Conservation (phyloP, 2,113 vertebrate species). For the Cyphomyrus plagiostoma region DNA sequence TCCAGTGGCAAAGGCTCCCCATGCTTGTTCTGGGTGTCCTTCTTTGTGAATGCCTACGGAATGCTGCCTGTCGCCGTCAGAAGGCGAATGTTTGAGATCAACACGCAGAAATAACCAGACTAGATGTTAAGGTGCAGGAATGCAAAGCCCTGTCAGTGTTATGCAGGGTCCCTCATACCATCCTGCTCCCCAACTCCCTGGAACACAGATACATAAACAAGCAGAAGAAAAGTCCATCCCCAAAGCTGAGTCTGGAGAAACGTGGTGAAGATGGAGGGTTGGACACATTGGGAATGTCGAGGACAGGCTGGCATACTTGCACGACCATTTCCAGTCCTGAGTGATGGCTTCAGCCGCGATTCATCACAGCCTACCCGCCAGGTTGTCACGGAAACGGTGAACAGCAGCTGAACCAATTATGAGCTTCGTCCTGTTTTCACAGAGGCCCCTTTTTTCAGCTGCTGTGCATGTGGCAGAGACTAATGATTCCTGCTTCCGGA, state of each 20-base stretch:
- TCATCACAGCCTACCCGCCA: neutral
- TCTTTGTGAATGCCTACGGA: neutral
- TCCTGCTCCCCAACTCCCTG: neutral
- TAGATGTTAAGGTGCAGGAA: neutral
- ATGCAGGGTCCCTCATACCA: neutral
- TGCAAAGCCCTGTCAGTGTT: neutral
- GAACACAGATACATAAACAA: neutral
- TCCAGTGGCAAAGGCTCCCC: neutral
- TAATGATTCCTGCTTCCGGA: slow-evolving; percentile 9
- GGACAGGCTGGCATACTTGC: neutral
- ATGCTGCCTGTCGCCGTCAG: neutral
- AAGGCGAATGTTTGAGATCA: neutral
- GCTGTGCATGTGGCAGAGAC: slow-evolving; percentile 3
- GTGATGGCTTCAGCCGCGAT: neutral
- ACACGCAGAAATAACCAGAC: neutral
- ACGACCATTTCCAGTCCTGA: neutral
- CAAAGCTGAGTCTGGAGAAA: neutral
- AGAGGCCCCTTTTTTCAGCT: slow-evolving; percentile 9
- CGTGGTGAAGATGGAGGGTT: neutral
- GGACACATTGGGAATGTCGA: neutral
- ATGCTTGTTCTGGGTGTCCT: neutral
- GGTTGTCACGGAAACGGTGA: slow-evolving; percentile 13
- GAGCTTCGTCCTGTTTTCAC: slow-evolving; percentile 16
- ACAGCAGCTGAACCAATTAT: slow-evolving; percentile 18
- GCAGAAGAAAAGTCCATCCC: neutral